Evolutionary conservation across 2,113 vertebrate species (phyloP), one percentile per base, ranked within the genome.

Genomic region (Myiozetetes cayanensis): DNA sequence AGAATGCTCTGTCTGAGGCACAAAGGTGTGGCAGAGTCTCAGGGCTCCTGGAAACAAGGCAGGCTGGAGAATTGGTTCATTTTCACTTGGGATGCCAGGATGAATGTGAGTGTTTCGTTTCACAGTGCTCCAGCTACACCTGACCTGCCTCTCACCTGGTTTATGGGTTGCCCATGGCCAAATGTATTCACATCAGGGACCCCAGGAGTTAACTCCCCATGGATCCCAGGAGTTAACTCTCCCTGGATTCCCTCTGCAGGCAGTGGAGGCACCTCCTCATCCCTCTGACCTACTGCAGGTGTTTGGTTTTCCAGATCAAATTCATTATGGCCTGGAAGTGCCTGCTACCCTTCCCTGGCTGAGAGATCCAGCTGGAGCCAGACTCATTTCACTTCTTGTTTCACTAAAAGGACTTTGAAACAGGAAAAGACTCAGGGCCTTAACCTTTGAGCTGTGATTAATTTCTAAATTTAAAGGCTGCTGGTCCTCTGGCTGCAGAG

Each of bases 131-230:
- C 52, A 28, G 0, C 65, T 4, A 0, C 44, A 19, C n/a, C 46
- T 4, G 49, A 21, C 46, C 65, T 31, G 1, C 3, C 52, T 25
- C 76, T 74, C 16, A 0, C 4, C 2, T 14, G 68, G 17, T 28
- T 12, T 33, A 4, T 16, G 4, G 43, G 59, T 17, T 20, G 4
- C 4, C 58, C 12, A 0, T 6, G 17, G 8, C 37, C 75, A 7
- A 0, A 4, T 0, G 37, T 8, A 46, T n/a, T 18, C 44, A 2
- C 50, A 0, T 14, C 1, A 4, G 3, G 37, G 68, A 33, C 33
- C 23, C 58, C n/a, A 39, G 35, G 15, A 37, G 14, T 61, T 59
- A 15, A n/a, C 11, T n/a, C 12, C 20, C 31, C 31, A 4, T 22
- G 31, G 55, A 56, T 56, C 21, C 55, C 56, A n/a, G 21, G 33